Evolutionary conservation across 2,888 invertebrate species (phyloP).

Genomic region (Lasioglossum figueresi): DNA sequence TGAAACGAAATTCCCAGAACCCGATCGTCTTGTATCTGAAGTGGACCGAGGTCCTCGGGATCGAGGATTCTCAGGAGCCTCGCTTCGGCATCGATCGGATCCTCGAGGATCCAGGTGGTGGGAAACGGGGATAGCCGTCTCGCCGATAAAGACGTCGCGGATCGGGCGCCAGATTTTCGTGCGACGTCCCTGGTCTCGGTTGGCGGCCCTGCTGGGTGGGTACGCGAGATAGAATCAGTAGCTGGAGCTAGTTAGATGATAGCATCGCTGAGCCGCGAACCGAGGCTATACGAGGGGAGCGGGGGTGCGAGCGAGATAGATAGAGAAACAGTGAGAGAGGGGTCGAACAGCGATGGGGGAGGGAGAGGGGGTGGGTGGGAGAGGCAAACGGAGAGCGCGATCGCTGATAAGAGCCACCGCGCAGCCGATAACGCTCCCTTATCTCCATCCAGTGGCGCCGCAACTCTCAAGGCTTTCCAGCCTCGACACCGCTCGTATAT

Average conservation of each 20-base stretch:
- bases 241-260: constrained; percentile 87
- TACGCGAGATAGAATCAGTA: constrained; percentile 85
- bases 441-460: constrained; percentile 84
- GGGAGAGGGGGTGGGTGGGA: constrained; percentile 71
- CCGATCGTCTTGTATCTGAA: too few species aligned
- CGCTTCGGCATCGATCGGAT: constrained; percentile 13
- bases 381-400: constrained; percentile 85
- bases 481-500: constrained; percentile 67
- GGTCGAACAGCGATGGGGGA: constrained; percentile 43
- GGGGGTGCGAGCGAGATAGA: constrained; percentile 71
- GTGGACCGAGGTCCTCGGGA: neutral
- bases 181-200: constrained; percentile 75
- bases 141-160: constrained; percentile 54
- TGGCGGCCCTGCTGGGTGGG: constrained; percentile 80
- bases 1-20: neutral
- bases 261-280: constrained; percentile 85
- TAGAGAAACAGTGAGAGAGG: constrained; percentile 63
- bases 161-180: constrained; percentile 69
- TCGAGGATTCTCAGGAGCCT: neutral
- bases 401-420: constrained; percentile 83
- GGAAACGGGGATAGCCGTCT: neutral
- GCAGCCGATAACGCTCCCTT: constrained; percentile 83
- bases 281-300: constrained; percentile 74
- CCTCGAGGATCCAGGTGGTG: neutral
- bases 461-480: constrained; percentile 83